Conservation (phyloP, 2,888 invertebrate species). For the Drosophila paracracens region DNA sequence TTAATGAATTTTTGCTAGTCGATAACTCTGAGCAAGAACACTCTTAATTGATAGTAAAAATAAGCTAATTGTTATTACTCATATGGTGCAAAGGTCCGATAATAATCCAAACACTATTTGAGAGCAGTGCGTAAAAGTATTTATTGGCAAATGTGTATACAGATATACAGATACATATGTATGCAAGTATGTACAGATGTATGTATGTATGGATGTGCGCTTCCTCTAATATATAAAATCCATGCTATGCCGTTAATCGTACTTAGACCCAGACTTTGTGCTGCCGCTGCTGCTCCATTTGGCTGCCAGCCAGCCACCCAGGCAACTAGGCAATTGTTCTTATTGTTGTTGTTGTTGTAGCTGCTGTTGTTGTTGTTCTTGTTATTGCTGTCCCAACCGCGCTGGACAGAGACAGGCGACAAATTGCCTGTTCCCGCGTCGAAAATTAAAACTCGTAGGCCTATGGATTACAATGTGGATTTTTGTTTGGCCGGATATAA, state of each 20-base stretch:
- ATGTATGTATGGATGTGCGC: constrained; percentile 38
- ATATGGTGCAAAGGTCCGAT: constrained; percentile 24
- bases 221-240: constrained; percentile 65
- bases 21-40: not conserved
- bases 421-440: constrained; percentile 63
- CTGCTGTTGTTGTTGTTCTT: not conserved
- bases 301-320: constrained; percentile 47
- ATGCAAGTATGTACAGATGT: constrained; percentile 4
- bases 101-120: constrained; percentile 48
- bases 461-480: constrained; percentile 54
- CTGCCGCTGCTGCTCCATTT: constrained; percentile 60
- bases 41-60: constrained; percentile 38
- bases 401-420: constrained; percentile 49
- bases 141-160: constrained; percentile 5
- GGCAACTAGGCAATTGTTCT: constrained; percentile 5
- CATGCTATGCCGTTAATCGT: constrained; percentile 65
- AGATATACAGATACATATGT: constrained; percentile 3
- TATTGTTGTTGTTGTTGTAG: constrained; percentile 7
- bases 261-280: constrained; percentile 68
- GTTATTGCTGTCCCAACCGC: constrained; percentile 21
- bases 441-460: constrained; percentile 84
- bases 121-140: constrained; percentile 36
- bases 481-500: constrained; percentile 38
- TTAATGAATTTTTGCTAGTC: not conserved
- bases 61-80: constrained; percentile 55